Evolutionary conservation across 2,113 vertebrate species (phyloP), one percentile per base, ranked within the genome.

Genomic region (Ramphastos sulfuratus): DNA sequence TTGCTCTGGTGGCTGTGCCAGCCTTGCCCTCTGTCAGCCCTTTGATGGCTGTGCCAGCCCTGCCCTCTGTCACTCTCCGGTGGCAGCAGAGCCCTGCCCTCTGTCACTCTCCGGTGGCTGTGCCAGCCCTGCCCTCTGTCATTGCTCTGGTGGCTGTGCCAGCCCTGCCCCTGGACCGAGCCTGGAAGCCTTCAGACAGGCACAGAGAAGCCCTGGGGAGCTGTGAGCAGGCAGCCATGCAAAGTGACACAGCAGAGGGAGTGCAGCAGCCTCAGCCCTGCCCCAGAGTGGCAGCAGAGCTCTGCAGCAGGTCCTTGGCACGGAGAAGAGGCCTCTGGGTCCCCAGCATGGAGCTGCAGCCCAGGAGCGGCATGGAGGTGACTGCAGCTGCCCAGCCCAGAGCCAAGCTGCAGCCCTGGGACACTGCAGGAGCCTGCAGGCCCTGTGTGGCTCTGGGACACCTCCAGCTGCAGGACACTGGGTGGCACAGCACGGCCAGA

Each of bases 281-380:
- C 3, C 46, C 6, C 13, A 1, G 12, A 30, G 3, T 2, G 56
- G 7, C 28, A n/a, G 39, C 60, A 17, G 17, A 8, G 27, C n/a
- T 31, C 2, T 3, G 19, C 17, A 15, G 20, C 30, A 30, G 52
- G 31, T 13, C 3, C 28, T 30, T 1, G 4, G 31, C 2, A 3
- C 4, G 30, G 63, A 7, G 31, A 24, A 30, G 64, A 54, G n/a
- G 13, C 11, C n/a, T 54, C 18, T 48, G 15, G 31, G 37, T 30
- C 52, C 12, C 9, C 19, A 4, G 7, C 4, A 5, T 19, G 9
- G 64, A 27, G 27, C 12, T 11, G 37, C 4, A 5, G 50, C 52
- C 24, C 1, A 44, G 48, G 21, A 44, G 37, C 24, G 3, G 50
- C 37, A 7, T 1, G 6, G 64, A 8, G 11, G 7, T 12, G 54